Evolutionary conservation across 2,113 vertebrate species (phyloP).

Genomic region (Piaya cayana): DNA sequence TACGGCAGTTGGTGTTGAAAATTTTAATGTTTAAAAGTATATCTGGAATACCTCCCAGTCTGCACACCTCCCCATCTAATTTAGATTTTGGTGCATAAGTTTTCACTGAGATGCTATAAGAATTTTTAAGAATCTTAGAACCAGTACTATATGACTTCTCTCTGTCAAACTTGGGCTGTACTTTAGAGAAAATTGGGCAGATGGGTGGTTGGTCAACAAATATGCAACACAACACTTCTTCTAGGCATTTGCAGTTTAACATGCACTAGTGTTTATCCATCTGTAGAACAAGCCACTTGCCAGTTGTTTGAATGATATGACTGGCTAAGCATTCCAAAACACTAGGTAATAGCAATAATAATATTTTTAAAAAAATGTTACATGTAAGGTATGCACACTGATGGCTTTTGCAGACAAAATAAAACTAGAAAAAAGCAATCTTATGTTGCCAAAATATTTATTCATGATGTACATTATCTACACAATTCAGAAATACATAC

Average conservation of each 20-base stretch:
- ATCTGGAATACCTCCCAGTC: constrained; percentile 1
- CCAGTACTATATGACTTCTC: background rate
- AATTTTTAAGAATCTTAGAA: background rate
- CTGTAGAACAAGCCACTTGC: constrained; percentile 13
- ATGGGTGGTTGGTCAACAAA: constrained; percentile 16
- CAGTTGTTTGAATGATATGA: background rate
- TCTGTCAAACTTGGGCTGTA: background rate
- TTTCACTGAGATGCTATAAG: background rate
- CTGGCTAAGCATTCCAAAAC: constrained; percentile 3
- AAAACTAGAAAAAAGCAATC: constrained; percentile 15
- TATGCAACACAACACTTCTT: background rate
- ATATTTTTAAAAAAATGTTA: background rate
- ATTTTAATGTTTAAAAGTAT: background rate
- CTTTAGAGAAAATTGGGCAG: background rate
- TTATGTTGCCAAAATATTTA: constrained; percentile 39
- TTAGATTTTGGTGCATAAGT: background rate
- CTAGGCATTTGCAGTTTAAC: background rate
- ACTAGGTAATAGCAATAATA: background rate
- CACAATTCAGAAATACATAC: constrained; percentile 1
- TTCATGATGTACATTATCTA: constrained; percentile 35
- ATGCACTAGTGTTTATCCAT: background rate
- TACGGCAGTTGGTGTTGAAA: background rate
- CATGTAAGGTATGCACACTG: background rate
- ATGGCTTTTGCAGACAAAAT: constrained; percentile 2
- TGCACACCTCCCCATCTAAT: constrained; percentile 11